Conservation (phyloP, 2,113 vertebrate species). For the Probosciger aterrimus region DNA sequence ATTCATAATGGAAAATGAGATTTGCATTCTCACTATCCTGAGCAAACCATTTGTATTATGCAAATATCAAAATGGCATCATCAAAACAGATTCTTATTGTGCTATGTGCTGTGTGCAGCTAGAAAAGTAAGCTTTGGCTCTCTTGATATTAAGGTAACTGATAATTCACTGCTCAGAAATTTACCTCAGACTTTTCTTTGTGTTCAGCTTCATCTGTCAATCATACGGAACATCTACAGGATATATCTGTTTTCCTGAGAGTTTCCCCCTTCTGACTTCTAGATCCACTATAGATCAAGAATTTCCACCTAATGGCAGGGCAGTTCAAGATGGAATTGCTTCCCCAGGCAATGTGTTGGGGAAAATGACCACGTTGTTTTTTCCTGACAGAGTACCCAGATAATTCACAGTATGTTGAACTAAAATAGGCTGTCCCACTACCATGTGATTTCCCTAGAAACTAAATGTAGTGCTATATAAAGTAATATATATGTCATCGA, state of each 20-base stretch:
- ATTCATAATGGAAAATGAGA: neutral
- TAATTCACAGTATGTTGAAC: neutral
- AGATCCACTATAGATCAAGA: neutral
- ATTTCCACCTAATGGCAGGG: neutral
- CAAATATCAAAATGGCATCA: neutral
- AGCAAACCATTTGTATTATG: neutral
- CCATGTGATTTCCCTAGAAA: neutral
- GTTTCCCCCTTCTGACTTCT: neutral
- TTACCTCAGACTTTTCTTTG: neutral
- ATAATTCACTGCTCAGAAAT: neutral
- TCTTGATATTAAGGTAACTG: neutral
- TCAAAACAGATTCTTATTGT: neutral
- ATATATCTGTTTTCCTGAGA: neutral
- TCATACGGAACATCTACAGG: neutral
- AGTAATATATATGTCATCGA: neutral
- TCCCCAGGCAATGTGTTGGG: neutral
- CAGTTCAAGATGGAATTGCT: neutral
- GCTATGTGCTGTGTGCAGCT: neutral
- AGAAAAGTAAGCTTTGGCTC: neutral
- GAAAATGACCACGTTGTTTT: neutral
- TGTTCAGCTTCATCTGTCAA: neutral
- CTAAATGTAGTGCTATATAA: neutral
- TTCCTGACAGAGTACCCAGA: neutral
- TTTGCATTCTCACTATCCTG: neutral
- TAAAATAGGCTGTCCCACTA: neutral